Conservation (phyloP, 2,888 invertebrate genomes). For the Lomographa bimaculata region DNA sequence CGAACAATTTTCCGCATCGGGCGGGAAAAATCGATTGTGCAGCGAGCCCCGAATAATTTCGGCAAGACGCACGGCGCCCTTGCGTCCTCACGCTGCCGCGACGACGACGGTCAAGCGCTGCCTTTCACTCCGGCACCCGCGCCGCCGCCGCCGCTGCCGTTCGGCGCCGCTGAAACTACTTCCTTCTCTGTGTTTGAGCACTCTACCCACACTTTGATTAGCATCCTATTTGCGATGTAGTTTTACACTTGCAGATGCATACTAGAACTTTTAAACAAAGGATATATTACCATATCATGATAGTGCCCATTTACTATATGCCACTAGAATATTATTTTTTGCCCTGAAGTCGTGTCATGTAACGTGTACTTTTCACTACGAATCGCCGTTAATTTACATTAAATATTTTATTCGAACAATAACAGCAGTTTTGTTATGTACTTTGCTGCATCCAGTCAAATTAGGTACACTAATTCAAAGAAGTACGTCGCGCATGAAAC, state of each 20-base stretch:
- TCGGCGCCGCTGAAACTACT: conserved; percentile 7
- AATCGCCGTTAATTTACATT: conserved; percentile 3
- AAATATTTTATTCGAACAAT: conserved; percentile 6
- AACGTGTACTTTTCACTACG: not conserved
- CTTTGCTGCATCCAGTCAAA: conserved; percentile 13
- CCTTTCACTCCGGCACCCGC: conserved; percentile 47
- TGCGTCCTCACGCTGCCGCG: conserved; percentile 58
- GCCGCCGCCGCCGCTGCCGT: conserved; percentile 21
- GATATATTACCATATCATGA: too few relatives aligned
- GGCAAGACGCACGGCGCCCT: conserved; percentile 83
- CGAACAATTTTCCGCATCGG: conserved; percentile 83
- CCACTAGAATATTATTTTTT: too few relatives aligned
- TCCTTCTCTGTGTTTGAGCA: not conserved
- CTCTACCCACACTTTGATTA: conserved; percentile 1
- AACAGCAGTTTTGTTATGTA: conserved; percentile 1
- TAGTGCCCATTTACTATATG: not conserved
- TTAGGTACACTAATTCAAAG: conserved; percentile 17
- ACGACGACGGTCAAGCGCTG: conserved; percentile 66
- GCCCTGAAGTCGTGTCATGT: too few relatives aligned
- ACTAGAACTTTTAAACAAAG: too few relatives aligned
- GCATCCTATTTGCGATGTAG: not conserved
- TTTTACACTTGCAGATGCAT: not conserved
- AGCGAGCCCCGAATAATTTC: conserved; percentile 82
- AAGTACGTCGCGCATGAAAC: conserved; percentile 13
- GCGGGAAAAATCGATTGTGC: conserved; percentile 84